phyloP scores from a whole-genome alignment of 2,888 invertebrate species.

The Ptycholaimellus sp. region DNA sequence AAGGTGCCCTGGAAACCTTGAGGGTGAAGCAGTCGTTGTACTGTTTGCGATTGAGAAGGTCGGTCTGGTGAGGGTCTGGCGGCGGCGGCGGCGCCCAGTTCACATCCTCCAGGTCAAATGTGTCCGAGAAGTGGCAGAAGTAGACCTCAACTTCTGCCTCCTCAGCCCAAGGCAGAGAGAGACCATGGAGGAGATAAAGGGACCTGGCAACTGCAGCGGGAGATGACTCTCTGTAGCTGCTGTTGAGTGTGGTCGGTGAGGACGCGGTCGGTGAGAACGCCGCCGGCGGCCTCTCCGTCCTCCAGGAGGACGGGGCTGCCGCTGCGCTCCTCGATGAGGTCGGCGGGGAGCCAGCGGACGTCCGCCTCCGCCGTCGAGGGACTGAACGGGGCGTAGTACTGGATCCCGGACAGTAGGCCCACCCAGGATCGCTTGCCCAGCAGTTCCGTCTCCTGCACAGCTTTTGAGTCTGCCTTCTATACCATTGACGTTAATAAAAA shows the following conservation, averaged over 20 bases:
- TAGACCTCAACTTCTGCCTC: too few relatives aligned
- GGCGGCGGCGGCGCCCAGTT: slow-evolving; percentile 40
- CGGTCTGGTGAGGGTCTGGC: slow-evolving; percentile 28
- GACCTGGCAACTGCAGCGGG: slow-evolving; percentile 86
- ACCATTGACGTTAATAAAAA: too few relatives aligned
- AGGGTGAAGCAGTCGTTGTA: slow-evolving; percentile 85
- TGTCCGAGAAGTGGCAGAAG: slow-evolving; percentile 41
- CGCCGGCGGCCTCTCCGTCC: slow-evolving; percentile 66
- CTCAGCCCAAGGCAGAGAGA: too few relatives aligned
- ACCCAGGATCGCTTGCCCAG: slow-evolving; percentile 89
- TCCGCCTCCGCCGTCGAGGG: slow-evolving; percentile 1
- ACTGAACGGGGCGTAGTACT: slow-evolving; percentile 26
- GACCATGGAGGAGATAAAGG: too few relatives aligned
- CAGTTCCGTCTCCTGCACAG: slow-evolving; percentile 51
- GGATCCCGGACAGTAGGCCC: slow-evolving; percentile 82
- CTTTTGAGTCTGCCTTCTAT: too few relatives aligned
- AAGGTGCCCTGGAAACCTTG: too few relatives aligned
- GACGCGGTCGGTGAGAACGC: slow-evolving; percentile 62
- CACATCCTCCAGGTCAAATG: slow-evolving; percentile 41
- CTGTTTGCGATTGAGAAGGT: slow-evolving; percentile 53
- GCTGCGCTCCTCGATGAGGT: slow-evolving; percentile 51
- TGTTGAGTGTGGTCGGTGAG: slow-evolving; percentile 10
- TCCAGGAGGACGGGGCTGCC: slow-evolving; percentile 9
- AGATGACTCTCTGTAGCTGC: slow-evolving; percentile 82
- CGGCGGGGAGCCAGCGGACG: slow-evolving; percentile 26